These are phyloP conservation scores for Rhagoletis zephyria DNA, from an alignment of 1,140 invertebrate species.

Conservation along the genomic window DNA sequence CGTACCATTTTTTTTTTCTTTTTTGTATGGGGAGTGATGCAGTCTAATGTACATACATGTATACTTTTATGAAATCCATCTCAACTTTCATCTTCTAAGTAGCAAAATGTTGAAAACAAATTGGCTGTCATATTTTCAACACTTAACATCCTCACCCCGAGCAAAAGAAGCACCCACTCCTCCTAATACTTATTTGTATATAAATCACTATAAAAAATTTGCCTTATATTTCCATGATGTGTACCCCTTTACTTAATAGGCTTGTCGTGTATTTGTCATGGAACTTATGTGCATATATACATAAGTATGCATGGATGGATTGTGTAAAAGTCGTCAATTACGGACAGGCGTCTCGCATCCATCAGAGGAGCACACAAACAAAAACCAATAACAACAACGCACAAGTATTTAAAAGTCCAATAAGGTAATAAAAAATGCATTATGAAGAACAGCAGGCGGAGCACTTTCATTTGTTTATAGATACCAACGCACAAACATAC, in stretches of 20 bases:
- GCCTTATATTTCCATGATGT: not conserved
- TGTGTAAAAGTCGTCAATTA: not conserved
- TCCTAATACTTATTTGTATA: not conserved
- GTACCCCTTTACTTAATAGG: slow-evolving; percentile 46
- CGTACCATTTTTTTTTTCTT: no score
- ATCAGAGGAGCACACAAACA: slow-evolving; percentile 15
- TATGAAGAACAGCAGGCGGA: slow-evolving; percentile 31
- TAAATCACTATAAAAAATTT: slow-evolving; percentile 8
- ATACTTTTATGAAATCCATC: not conserved
- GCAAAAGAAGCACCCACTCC: slow-evolving; percentile 15
- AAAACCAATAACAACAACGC: slow-evolving; percentile 35
- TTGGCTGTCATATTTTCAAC: slow-evolving; percentile 55
- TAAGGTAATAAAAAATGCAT: not conserved
- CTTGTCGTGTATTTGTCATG: slow-evolving; percentile 11
- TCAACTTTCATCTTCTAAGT: slow-evolving; percentile 23
- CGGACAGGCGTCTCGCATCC: slow-evolving; percentile 31
- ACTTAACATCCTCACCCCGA: slow-evolving; percentile 23
- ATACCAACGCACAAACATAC: not conserved
- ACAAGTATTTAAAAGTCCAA: not conserved
- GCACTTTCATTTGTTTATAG: slow-evolving; percentile 32
- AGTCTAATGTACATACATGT: not conserved
- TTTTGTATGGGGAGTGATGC: no score
- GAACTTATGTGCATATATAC: not conserved
- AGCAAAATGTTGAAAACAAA: slow-evolving; percentile 52
- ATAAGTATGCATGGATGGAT: not conserved